A percentile compares a stretch with the other conserved stretches of the same genome.
phyloP scores from a whole-genome alignment of 2,113 vertebrate genomes.

The Hydropotes inermis region DNA sequence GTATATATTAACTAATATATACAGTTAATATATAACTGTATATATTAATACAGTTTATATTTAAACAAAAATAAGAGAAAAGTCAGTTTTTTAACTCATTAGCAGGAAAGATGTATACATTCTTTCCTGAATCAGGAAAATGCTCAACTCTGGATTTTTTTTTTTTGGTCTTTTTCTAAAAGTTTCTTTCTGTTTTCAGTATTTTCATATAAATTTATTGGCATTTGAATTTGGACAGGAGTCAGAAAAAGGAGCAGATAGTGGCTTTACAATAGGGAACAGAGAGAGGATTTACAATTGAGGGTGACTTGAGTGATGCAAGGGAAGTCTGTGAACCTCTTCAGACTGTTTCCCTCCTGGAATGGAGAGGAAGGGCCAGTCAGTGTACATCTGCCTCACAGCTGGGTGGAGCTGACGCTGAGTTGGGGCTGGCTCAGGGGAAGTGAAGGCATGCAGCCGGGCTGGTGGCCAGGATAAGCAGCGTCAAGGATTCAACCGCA shows the following conservation, averaged over 20 bases:
- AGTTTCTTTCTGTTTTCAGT: not conserved
- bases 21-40: too few species aligned
- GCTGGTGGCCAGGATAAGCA: not conserved
- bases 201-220: not conserved
- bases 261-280: not conserved
- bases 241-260: not conserved
- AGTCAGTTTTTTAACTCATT: not conserved
- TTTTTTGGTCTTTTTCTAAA: not conserved
- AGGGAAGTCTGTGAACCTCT: not conserved
- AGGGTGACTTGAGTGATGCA: not conserved
- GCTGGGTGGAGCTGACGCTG: not conserved
- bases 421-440: rapidly evolving
- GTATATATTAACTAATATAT: too few species aligned
- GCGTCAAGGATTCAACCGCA: not conserved
- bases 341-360: too few species aligned
- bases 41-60: not conserved
- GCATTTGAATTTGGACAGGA: not conserved
- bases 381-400: not conserved
- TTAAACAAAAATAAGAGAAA: not conserved
- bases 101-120: not conserved
- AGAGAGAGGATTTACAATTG: not conserved
- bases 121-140: not conserved
- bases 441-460: not conserved
- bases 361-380: not conserved
- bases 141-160: not conserved